phyloP scores from a whole-genome alignment of 2,888 invertebrate genomes.

The Plebejus melissa region DNA sequence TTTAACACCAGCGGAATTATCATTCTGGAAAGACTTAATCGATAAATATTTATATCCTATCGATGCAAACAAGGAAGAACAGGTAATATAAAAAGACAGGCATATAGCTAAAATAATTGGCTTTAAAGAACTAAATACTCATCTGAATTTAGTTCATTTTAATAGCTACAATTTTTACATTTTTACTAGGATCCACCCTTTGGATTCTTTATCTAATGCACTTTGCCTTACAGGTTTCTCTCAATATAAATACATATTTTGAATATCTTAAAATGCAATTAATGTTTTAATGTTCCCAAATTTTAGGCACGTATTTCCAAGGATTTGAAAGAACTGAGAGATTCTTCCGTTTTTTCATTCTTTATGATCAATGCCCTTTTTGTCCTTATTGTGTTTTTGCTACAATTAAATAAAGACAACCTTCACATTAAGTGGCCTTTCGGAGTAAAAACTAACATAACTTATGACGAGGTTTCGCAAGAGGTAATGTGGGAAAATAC shows the following conservation, averaged over 20 bases:
- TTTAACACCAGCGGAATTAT: constrained; percentile 89
- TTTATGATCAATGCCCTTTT: constrained; percentile 99
- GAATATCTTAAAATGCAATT: constrained; percentile 31
- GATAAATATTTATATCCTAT: constrained; percentile 97
- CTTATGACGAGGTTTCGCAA: constrained; percentile 92
- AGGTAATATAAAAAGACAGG: constrained; percentile 78
- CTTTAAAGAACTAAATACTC: constrained; percentile 5
- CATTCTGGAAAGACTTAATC: constrained; percentile 96
- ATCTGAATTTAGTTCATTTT: neutral
- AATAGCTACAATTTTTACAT: neutral
- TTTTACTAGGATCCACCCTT: neutral
- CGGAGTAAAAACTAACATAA: constrained; percentile 95
- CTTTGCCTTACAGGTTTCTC: constrained; percentile 48
- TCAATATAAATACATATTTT: constrained; percentile 29
- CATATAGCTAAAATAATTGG: constrained; percentile 10
- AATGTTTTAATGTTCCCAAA: constrained; percentile 54
- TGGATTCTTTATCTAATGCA: constrained; percentile 27
- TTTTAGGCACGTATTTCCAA: constrained; percentile 93
- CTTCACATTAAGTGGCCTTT: constrained; percentile 98
- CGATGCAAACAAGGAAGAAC: constrained; percentile 93
- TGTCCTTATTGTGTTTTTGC: constrained; percentile 98
- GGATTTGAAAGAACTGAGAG: constrained; percentile 96
- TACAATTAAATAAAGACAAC: constrained; percentile 98
- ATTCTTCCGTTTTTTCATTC: constrained; percentile 97
- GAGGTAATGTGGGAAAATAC: constrained; percentile 87